Base-by-base conservation (phyloP, 2,888 invertebrate species). In the Chaetoderma sp. region DNA sequence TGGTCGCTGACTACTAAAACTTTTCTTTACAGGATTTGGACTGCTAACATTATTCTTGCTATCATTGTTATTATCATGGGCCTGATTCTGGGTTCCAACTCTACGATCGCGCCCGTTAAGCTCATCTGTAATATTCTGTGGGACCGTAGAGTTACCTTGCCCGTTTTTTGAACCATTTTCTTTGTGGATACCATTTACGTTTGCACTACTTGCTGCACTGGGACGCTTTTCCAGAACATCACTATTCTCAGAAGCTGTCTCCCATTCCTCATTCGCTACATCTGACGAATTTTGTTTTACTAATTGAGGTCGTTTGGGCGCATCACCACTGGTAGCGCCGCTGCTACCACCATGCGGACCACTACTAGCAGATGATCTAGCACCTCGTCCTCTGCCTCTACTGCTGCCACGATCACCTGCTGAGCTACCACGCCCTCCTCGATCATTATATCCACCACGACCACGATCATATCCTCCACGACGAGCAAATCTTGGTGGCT, bases 181-280 rank as follows among this genome's bases (percentile, higher is more conserved):
- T 59, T 65, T 67, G n/a, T n/a, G n/a, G n/a, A n/a, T n/a, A n/a
- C n/a, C n/a, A n/a, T n/a, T n/a, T n/a, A n/a, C n/a, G n/a, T n/a
- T n/a, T n/a, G n/a, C n/a, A n/a, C n/a, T n/a, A n/a, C n/a, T n/a
- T n/a, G n/a, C n/a, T n/a, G n/a, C n/a, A 62, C 23, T 74, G 71
- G 44, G 62, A 32, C n/a, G n/a, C 62, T 79, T 78, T 13, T 81
- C 80, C 5, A 81, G 68, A 50, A 86, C 78, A 75, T 88, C 93
- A 85, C 93, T 93, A 88, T 93, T 93, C 86, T 94, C 94, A 6
- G 93, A 93, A 21, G 89, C 89, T 1, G 93, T 93, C 84, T 93
- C 94, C 92, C 93, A 93, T 79, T 92, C 89, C 61, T 89, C 85
- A 80, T 87, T 80, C 10, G 77, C 77, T 66, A 77, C 73, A 64